Base-by-base conservation (phyloP, 2,888 invertebrate genomes). In the Dynastes grantii region DNA sequence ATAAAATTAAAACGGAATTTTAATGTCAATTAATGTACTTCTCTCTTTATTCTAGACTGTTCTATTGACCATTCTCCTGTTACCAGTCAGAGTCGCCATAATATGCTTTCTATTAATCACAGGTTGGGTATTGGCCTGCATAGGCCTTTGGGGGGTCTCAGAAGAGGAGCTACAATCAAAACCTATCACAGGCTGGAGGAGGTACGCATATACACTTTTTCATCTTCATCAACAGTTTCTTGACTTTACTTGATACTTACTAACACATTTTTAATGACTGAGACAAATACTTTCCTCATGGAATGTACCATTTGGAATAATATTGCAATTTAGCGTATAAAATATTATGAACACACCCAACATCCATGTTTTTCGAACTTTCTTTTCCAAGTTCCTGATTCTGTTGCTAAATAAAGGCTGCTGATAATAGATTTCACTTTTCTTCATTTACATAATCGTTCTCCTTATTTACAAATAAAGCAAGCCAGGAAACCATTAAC, bases 171-270 rank as follows among this genome's bases (percentile, higher is more conserved):
- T 96, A 16, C 91, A 94, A 83, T 90, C 91, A 81, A 92, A 93
- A 85, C 98, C 98, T 2, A 90, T 98, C 85, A 92, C 93, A 11
- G 97, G 97, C 84, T 98, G 98, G 98, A 92, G 98, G 90, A 94
- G 94, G 97, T 97, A 91, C 27, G 61, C 29, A 90, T 90, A 11
- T 45, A 45, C 45, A 11, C 32, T 5, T 37, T 37, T 5, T 37
- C 32, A 2, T 2, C 32, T 37, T 37, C 32, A 11, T 45, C 0
- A 45, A 45, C 11, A 45, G 32, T 8, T 11, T 11, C 11, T 45
- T 45, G 11, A 45, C 45, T 45, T 8, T 11, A 8, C 11, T 45
- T 45, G 8, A 45, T 45, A 45, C 2, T 11, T 8, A 11, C 9
- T 45, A 45, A 9, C 8, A 45, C 8, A 45, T 45, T 45, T 45